Conservation (phyloP, 2,888 invertebrate species). For the Barypeithes pellucidus region DNA sequence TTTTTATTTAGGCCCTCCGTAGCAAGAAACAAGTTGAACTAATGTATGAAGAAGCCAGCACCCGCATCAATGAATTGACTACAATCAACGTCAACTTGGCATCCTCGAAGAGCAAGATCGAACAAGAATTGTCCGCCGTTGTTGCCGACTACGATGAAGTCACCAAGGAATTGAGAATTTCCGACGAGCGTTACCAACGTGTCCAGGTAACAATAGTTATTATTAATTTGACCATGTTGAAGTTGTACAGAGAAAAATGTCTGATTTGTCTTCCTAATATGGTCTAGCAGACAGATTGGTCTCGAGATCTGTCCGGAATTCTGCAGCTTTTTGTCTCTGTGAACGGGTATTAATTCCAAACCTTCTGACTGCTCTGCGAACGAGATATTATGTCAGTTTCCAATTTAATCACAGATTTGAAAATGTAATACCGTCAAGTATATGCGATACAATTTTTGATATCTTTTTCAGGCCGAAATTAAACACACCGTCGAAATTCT, state of each 20-base stretch:
- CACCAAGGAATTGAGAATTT: conserved; percentile 93
- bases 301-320: no score
- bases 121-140: conserved; percentile 92
- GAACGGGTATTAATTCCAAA: no score
- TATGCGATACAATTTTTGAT: no score
- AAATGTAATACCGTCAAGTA: no score
- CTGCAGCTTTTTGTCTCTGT: no score
- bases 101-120: conserved; percentile 94
- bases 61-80: conserved; percentile 94
- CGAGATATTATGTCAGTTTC: no score
- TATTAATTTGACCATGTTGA: no score
- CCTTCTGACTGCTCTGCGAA: no score
- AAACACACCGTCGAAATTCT: conserved; percentile 95
- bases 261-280: no score
- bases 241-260: no score
- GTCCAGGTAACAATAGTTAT: conserved; percentile 84
- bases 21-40: conserved; percentile 93
- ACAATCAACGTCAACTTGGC: conserved; percentile 96
- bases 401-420: no score
- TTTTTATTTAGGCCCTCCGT: conserved; percentile 82
- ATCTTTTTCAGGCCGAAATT: conserved; percentile 81
- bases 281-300: no score
- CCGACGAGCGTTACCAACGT: conserved; percentile 96
- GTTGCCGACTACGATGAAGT: conserved; percentile 98
- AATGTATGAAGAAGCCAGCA: conserved; percentile 91